Percentiles rank a stretch among this genome's conserved stretches.
Conservation (phyloP, 1,140 invertebrate genomes). For the Phocides pigmalion region DNA sequence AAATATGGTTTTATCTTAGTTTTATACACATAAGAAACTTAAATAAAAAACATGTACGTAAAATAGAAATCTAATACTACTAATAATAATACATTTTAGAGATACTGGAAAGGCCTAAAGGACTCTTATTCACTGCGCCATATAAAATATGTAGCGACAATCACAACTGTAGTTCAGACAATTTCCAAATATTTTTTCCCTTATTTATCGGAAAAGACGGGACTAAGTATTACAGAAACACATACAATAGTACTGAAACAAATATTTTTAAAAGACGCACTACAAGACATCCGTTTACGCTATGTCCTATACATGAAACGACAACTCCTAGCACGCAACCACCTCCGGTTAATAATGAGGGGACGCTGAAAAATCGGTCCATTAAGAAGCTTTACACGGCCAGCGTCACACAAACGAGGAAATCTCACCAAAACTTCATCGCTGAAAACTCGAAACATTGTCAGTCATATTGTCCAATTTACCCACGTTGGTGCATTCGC, state of each 20-base stretch:
- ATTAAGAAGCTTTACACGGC: too few species aligned
- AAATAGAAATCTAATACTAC: too few species aligned
- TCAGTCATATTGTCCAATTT: neutral
- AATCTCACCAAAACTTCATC: neutral
- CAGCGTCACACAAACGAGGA: neutral
- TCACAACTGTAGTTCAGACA: conserved; percentile 41
- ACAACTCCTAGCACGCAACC: neutral
- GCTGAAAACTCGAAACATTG: too few species aligned
- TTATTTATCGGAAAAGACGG: conserved; percentile 49
- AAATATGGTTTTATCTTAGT: too few species aligned
- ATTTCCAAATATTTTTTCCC: conserved; percentile 55
- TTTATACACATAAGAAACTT: too few species aligned
- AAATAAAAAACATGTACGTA: neutral
- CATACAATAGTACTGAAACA: conserved; percentile 42
- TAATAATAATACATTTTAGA: conserved; percentile 50
- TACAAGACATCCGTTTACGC: conserved; percentile 36
- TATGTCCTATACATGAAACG: conserved; percentile 23
- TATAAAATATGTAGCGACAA: conserved; percentile 57
- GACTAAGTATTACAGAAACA: conserved; percentile 37
- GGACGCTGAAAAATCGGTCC: too few species aligned
- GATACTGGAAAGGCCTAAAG: conserved; percentile 37
- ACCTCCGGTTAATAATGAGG: too few species aligned
- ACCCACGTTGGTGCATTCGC: conserved; percentile 3
- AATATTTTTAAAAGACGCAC: conserved; percentile 43
- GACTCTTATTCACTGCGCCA: conserved; percentile 64